Conservation (phyloP, 1,140 invertebrate species). For the Drosophila nebulosa region DNA sequence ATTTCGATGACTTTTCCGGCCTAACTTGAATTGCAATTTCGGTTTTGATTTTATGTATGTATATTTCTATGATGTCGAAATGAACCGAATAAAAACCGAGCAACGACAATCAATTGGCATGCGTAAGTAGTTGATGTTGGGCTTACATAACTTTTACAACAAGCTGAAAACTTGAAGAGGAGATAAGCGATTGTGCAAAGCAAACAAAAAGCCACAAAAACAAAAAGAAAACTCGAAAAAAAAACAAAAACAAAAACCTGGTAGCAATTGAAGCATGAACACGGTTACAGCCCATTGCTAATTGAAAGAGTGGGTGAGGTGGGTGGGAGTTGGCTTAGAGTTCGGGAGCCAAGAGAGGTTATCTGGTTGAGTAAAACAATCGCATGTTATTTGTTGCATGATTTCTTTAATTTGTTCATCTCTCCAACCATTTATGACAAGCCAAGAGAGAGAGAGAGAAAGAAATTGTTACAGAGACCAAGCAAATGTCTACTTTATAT, state of each 20-base stretch:
- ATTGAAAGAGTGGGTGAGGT: constrained; percentile 35
- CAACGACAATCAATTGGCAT: constrained; percentile 47
- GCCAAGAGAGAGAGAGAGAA: neutral
- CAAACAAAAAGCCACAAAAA: constrained; percentile 26
- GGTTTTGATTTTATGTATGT: neutral
- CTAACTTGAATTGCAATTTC: constrained; percentile 2
- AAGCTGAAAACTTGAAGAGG: constrained; percentile 18
- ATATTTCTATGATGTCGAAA: constrained; percentile 16
- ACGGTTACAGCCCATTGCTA: constrained; percentile 52
- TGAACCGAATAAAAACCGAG: constrained; percentile 3
- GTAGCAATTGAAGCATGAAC: constrained; percentile 53
- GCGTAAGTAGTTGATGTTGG: constrained; percentile 28
- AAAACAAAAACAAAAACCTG: constrained; percentile 12
- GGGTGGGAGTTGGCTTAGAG: neutral
- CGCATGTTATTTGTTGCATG: constrained; percentile 44
- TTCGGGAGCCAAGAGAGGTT: neutral
- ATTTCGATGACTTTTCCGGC: constrained; percentile 49
- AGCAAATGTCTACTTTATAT: neutral
- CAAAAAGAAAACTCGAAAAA: constrained; percentile 33
- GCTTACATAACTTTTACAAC: constrained; percentile 38
- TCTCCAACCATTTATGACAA: constrained; percentile 4
- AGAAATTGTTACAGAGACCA: neutral
- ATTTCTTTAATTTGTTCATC: constrained; percentile 32
- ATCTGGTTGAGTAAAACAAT: constrained; percentile 44
- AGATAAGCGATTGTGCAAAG: constrained; percentile 48